Evolutionary conservation across 2,888 invertebrate species (phyloP).

Genomic region (Teleiodes luculella): DNA sequence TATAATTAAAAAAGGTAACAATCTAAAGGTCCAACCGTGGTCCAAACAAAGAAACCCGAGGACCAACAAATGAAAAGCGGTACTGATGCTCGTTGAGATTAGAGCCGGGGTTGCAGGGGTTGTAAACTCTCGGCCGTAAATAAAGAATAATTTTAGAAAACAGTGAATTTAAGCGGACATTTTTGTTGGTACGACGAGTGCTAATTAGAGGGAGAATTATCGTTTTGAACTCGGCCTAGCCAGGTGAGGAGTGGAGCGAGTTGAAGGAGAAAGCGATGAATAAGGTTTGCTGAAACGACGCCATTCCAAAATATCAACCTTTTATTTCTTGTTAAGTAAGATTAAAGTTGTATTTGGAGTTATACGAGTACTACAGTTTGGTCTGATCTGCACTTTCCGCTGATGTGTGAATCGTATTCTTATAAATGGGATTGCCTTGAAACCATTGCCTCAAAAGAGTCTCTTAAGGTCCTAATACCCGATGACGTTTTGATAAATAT

Average conservation of each 20-base stretch:
- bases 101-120: slow-evolving; percentile 30
- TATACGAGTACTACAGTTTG: too few species aligned
- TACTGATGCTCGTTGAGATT: slow-evolving; percentile 48
- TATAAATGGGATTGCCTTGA: too few species aligned
- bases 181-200: slow-evolving; percentile 67
- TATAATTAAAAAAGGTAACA: too few species aligned
- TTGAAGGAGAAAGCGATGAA: slow-evolving; percentile 24
- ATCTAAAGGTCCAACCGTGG: too few species aligned
- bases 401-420: too few species aligned
- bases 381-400: too few species aligned
- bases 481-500: too few species aligned
- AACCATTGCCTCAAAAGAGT: too few species aligned
- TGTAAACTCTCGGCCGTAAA: slow-evolving; percentile 42
- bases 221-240: slow-evolving; percentile 44
- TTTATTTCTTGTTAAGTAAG: too few species aligned
- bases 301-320: too few species aligned
- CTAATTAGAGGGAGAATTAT: slow-evolving; percentile 72
- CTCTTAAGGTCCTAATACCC: too few species aligned
- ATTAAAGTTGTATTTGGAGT: too few species aligned
- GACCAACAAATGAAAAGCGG: slow-evolving; percentile 3
- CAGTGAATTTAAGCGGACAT: slow-evolving; percentile 56
- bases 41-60: slow-evolving; percentile 1
- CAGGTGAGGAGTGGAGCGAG: slow-evolving; percentile 23
- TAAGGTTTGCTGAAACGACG: neutral
- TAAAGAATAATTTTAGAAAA: slow-evolving; percentile 59